Evolutionary conservation across 2,888 invertebrate genomes (phyloP).

Genomic region (Hipparchia semele): DNA sequence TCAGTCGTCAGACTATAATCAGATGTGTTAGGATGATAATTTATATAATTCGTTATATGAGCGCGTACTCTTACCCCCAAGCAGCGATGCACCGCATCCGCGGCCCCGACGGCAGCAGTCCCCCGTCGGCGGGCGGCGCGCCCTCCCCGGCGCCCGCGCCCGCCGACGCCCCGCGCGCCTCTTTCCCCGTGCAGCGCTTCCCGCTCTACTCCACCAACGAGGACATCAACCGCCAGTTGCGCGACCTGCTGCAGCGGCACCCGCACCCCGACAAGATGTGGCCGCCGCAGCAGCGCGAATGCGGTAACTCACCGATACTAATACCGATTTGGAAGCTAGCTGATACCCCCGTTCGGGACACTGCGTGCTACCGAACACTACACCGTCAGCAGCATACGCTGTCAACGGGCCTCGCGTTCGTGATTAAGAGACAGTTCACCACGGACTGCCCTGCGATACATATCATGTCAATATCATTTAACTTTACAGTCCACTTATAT

Average conservation of each 20-base stretch:
- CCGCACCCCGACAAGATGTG: slow-evolving; percentile 88
- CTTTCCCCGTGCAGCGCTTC: slow-evolving; percentile 75
- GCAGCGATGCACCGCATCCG: slow-evolving; percentile 78
- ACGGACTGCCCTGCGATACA: too few relatives aligned
- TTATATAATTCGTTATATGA: background rate
- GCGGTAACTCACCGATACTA: slow-evolving; percentile 49
- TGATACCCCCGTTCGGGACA: too few relatives aligned
- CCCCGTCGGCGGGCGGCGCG: slow-evolving; percentile 52
- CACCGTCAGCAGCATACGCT: too few relatives aligned
- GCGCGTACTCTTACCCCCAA: slow-evolving; percentile 43
- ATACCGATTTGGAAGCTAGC: too few relatives aligned
- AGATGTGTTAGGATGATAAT: too few relatives aligned
- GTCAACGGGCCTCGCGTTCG: too few relatives aligned
- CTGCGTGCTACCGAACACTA: too few relatives aligned
- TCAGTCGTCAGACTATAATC: too few relatives aligned
- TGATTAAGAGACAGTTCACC: too few relatives aligned
- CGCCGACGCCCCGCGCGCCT: slow-evolving; percentile 59
- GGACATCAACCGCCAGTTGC: slow-evolving; percentile 87
- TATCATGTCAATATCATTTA: too few relatives aligned
- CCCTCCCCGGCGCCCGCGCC: slow-evolving; percentile 44
- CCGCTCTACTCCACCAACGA: slow-evolving; percentile 75
- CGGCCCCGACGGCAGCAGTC: slow-evolving; percentile 60
- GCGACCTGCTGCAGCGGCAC: slow-evolving; percentile 91
- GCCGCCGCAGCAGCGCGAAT: slow-evolving; percentile 62
- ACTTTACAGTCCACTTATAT: too few relatives aligned